These are phyloP conservation scores for Deilephila elpenor DNA, from an alignment of 2,888 invertebrate genomes.

Conservation along the genomic window DNA sequence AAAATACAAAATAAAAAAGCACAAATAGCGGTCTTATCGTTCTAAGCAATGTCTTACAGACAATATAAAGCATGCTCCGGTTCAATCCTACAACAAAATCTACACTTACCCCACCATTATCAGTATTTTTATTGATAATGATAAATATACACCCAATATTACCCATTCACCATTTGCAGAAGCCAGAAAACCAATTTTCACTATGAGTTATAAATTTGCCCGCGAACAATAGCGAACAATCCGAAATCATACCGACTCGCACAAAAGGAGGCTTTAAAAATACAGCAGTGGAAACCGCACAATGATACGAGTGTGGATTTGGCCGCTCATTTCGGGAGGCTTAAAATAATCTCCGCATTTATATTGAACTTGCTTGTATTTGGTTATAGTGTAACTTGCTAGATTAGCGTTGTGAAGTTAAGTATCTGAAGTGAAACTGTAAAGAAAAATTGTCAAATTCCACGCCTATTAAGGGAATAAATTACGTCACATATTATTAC, in stretches of 20 bases:
- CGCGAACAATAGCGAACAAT: conserved; percentile 13
- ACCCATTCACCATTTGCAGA: background rate
- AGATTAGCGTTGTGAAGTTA: too few species aligned
- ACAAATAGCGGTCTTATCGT: too few species aligned
- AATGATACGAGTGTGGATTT: background rate
- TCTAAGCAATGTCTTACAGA: too few species aligned
- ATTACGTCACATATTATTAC: too few species aligned
- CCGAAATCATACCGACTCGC: conserved; percentile 8
- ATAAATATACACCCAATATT: too few species aligned
- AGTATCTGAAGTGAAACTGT: too few species aligned
- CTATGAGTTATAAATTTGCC: background rate
- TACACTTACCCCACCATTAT: background rate
- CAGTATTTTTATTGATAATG: too few species aligned
- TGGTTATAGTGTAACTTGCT: background rate
- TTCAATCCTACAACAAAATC: too few species aligned
- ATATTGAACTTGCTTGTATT: background rate
- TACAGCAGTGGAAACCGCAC: conserved; percentile 22
- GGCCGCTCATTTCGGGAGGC: background rate
- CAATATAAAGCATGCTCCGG: too few species aligned
- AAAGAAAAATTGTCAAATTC: too few species aligned
- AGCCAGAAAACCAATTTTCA: background rate
- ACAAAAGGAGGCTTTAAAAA: conserved; percentile 25
- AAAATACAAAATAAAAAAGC: too few species aligned
- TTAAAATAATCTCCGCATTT: background rate
- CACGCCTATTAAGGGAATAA: too few species aligned